Base-by-base conservation (phyloP, 1,140 invertebrate genomes). In the Drosophila sproati region DNA sequence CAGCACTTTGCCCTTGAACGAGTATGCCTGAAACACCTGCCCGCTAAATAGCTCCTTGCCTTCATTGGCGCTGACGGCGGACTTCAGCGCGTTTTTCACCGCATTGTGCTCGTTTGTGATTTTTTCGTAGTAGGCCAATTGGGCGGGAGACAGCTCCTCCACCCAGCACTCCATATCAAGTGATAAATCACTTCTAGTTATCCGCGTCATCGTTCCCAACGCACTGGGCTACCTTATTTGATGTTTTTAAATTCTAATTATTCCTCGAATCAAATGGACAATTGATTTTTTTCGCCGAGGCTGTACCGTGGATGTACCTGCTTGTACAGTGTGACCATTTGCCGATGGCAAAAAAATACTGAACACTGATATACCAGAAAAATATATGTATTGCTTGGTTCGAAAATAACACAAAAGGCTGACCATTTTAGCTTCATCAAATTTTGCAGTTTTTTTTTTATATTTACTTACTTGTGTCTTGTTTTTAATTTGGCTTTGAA, bases 121-220 rank as follows among this genome's bases (percentile, higher is more conserved):
- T 93, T 94, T 91, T 68, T 94, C 93, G 66, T 94, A 93, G 35
- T 93, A 91, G 52, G 90, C 69, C 8, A 94, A 81, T 81, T 96
- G 96, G 5, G 93, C 93, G 61, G 95, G 94, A 4, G 94, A 95
- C 0, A 96, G 90, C 48, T 95, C 95, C 48, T 96, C 95, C 54
- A 95, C 94, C 91, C 93, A 93, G 73, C 95, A 95, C 56, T 96
- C 95, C 77, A 96, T 92, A 72, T 95, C 95, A 20, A 96, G 85
- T 34, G 78, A 83, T 55, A 92, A 91, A 68, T 92, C 91, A 80
- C 82, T 92, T 78, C 77, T 83, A 37, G 91, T 87, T 45, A 92
- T 80, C 62, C 88, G 85, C 88, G 91, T 90, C 85, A 89, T 89
- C 31, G 64, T 82, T 56, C 43, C 64, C 72, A 67, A 63, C 77